Evolutionary conservation across 2,797 vertebrate species (phyloP).

Genomic region (Lagocephalus sceleratus): DNA sequence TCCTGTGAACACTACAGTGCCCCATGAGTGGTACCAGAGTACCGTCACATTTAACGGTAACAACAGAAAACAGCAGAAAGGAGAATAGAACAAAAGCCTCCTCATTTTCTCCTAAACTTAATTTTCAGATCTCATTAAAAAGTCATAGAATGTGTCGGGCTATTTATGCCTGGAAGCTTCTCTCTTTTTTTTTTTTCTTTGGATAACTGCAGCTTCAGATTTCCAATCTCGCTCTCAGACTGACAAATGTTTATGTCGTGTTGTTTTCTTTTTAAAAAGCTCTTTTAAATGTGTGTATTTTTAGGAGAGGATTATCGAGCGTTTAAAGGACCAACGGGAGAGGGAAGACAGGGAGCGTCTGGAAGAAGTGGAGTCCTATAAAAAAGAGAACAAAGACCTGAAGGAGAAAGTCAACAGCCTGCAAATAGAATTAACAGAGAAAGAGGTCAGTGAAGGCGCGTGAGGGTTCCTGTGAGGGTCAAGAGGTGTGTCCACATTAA

Average conservation of each 20-base stretch:
- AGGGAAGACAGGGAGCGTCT: conserved; percentile 94
- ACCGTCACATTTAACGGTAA: too few relatives aligned
- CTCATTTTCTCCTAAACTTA: too few relatives aligned
- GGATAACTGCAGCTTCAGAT: too few relatives aligned
- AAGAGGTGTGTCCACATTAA: conserved; percentile 1
- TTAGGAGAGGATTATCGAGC: conserved; percentile 98
- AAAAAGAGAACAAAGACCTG: conserved; percentile 98
- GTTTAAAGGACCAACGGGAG: conserved; percentile 97
- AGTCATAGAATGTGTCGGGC: too few relatives aligned
- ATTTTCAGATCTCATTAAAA: too few relatives aligned
- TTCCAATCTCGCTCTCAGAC: too few relatives aligned
- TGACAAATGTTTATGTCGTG: not conserved
- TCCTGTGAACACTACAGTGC: too few relatives aligned
- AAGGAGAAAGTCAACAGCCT: conserved; percentile 96
- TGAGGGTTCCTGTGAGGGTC: conserved; percentile 7
- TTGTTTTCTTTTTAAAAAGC: conserved; percentile 3
- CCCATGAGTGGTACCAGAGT: too few relatives aligned
- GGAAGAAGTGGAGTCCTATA: conserved; percentile 93
- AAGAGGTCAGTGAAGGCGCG: conserved; percentile 82
- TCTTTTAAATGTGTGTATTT: conserved; percentile 30
- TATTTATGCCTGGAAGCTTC: too few relatives aligned
- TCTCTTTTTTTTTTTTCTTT: too few relatives aligned
- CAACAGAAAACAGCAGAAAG: too few relatives aligned
- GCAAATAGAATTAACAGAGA: conserved; percentile 95
- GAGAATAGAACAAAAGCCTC: too few relatives aligned